These are phyloP conservation scores for Entosphenus tridentatus DNA, from an alignment of 2,113 vertebrate genomes.

Conservation along the genomic window DNA sequence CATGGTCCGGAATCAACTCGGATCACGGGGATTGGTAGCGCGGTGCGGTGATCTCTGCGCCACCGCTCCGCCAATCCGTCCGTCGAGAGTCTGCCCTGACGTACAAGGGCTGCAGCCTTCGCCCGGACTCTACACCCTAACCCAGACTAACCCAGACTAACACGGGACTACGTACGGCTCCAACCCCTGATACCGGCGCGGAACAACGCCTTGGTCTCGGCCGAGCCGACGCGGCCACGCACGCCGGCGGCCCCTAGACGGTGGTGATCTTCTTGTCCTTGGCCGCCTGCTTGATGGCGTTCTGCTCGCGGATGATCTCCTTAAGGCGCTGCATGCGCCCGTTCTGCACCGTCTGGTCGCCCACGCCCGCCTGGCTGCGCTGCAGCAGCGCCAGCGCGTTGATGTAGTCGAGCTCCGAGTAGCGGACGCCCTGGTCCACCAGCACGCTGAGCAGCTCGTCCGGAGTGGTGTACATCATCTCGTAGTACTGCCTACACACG, in stretches of 20 bases:
- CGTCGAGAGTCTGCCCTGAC: no score
- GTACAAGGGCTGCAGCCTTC: no score
- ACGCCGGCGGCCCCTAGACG: slow-evolving; percentile 22
- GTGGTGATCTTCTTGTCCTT: slow-evolving; percentile 99
- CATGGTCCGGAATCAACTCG: no score
- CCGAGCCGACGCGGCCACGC: no score
- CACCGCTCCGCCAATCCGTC: no score
- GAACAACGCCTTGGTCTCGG: no score
- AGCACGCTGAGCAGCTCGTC: slow-evolving; percentile 87
- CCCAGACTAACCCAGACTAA: no score
- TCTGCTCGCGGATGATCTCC: slow-evolving; percentile 95
- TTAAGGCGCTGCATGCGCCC: slow-evolving; percentile 67
- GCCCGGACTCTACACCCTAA: no score
- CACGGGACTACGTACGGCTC: no score
- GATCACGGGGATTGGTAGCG: no score
- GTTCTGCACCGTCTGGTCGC: slow-evolving; percentile 77
- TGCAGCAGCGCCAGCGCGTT: slow-evolving; percentile 75
- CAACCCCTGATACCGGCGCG: no score
- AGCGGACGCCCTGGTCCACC: slow-evolving; percentile 92
- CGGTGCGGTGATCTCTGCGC: no score
- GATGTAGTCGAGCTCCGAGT: slow-evolving; percentile 92
- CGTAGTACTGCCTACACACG: slow-evolving; percentile 63
- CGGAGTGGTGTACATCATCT: slow-evolving; percentile 91
- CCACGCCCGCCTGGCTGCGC: slow-evolving; percentile 82
- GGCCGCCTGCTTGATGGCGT: slow-evolving; percentile 88